Base-by-base conservation (phyloP, 2,113 vertebrate genomes). In the Megalops atlanticus region DNA sequence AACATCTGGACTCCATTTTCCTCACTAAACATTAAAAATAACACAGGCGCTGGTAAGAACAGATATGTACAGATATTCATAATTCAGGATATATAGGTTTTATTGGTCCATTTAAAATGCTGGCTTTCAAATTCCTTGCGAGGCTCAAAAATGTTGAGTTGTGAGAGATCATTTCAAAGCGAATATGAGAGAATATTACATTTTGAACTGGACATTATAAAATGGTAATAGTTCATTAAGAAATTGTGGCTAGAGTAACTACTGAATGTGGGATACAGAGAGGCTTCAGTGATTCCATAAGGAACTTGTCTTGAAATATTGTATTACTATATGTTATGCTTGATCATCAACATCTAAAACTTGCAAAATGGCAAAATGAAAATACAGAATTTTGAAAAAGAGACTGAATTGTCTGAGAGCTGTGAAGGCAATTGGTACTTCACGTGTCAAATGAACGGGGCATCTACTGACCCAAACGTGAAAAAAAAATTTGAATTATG, bases 261-360 rank as follows among this genome's bases (percentile, higher is more conserved):
- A 64, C 58, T 64, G 31, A 64, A 64, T 64, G 58, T 64, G n/a
- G 58, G 58, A 27, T 64, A 64, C n/a, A n/a, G n/a, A 64, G n/a
- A 64, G 11, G 58, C 24, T 8, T 64, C 31, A 7, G 31, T 64
- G 21, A 64, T 64, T 64, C 6, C 31, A n/a, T 24, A 64, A 64
- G 58, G 58, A 11, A 64, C 58, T 64, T 64, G 58, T 31, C n/a
- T 31, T 64, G n/a, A 64, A 64, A 64, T 24, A 64, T 64, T n/a
- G 31, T 27, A 5, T 64, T 27, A 58, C 21, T 58, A 18, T n/a
- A 24, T 24, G 24, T 64, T 1, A n/a, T n/a, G 7, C 58, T 64
- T 64, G 10, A 64, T 31, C 58, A 31, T 4, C 21, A 64, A 31
- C 24, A 31, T 27, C 7, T 31, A 27, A n/a, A n/a, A 11, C n/a